Evolutionary conservation across 1,140 invertebrate genomes (phyloP).

Genomic region (Pogonus chalceus): DNA sequence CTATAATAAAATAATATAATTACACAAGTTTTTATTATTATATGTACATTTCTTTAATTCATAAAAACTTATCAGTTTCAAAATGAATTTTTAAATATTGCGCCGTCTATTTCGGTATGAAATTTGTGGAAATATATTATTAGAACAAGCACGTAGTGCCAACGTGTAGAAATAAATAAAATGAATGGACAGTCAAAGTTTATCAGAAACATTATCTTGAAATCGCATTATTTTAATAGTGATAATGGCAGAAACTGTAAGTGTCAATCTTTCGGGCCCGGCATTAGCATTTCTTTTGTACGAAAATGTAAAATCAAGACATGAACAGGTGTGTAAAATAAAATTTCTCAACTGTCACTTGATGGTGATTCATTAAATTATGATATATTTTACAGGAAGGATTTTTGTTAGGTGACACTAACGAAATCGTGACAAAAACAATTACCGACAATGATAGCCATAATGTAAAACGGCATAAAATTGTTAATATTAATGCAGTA

Average conservation of each 20-base stretch:
- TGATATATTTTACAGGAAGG: constrained; percentile 45
- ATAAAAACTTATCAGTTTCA: no score
- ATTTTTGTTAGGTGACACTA: constrained; percentile 50
- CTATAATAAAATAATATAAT: no score
- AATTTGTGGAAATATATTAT: no score
- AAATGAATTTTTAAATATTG: no score
- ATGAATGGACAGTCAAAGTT: no score
- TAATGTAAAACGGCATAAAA: constrained; percentile 42
- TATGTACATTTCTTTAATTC: no score
- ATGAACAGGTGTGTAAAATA: constrained; percentile 42
- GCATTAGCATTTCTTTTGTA: constrained; percentile 51
- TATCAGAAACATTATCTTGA: no score
- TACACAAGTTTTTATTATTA: no score
- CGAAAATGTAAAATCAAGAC: constrained; percentile 46
- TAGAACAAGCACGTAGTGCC: no score
- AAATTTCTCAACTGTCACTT: neutral
- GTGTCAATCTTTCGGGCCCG: constrained; percentile 33
- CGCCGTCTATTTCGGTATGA: no score
- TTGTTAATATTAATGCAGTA: constrained; percentile 47
- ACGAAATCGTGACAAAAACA: constrained; percentile 48
- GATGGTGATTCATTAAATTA: constrained; percentile 8
- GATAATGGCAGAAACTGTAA: constrained; percentile 12
- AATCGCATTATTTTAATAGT: no score
- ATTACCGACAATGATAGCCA: constrained; percentile 53
- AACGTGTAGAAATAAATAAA: no score